phyloP scores from a whole-genome alignment of 2,113 vertebrate species.

The Chaetura pelagica region DNA sequence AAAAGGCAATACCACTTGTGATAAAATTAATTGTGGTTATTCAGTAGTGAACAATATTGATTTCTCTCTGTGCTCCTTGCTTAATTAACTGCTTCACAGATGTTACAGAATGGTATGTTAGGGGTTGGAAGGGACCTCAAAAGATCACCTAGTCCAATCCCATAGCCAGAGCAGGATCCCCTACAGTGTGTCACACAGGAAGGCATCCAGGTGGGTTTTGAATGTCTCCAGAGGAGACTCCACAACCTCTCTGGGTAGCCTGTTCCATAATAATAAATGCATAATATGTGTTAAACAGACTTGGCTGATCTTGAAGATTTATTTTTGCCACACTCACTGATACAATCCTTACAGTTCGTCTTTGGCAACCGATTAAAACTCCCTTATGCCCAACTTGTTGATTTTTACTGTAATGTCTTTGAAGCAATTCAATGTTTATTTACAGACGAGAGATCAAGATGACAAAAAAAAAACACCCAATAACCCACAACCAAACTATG shows the following conservation, averaged over 20 bases:
- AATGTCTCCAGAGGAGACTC: no score
- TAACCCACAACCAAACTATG: no score
- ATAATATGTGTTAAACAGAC: constrained; percentile 42
- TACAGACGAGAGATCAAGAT: background rate
- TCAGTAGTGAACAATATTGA: constrained; percentile 54
- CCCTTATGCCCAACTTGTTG: background rate
- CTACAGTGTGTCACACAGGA: no score
- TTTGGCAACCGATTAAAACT: background rate
- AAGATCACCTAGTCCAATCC: no score
- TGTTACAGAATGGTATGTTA: no score
- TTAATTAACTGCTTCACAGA: constrained; percentile 26
- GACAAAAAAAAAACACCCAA: background rate
- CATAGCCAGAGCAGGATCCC: no score
- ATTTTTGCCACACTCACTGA: background rate
- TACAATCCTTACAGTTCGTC: background rate
- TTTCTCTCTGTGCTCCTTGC: constrained; percentile 47
- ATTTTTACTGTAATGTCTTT: background rate
- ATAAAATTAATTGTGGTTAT: constrained; percentile 61
- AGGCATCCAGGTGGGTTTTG: no score
- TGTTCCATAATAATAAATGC: background rate
- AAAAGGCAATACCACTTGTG: background rate
- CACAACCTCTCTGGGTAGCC: no score
- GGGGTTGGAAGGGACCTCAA: no score
- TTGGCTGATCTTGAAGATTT: background rate
- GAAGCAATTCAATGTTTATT: background rate